Base-by-base conservation (phyloP, 2,113 vertebrate genomes). In the Phyllostomus hastatus region DNA sequence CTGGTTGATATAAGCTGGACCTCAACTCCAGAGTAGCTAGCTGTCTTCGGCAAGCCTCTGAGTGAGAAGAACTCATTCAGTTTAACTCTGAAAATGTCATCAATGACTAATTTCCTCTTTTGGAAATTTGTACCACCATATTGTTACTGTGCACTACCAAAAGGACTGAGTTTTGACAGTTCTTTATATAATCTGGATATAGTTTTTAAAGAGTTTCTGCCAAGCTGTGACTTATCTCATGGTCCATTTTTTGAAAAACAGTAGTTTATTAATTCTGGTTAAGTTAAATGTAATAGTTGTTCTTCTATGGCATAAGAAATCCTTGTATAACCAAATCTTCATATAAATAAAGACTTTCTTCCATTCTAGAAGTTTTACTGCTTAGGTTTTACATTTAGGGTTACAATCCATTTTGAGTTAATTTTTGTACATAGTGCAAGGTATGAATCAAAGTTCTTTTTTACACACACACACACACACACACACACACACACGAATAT, bases 11-110 rank as follows among this genome's bases (percentile, higher is more conserved):
- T 98, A 95, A 99, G 98, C 8, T 98, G 97, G 90, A 99, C 98
- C 97, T 99, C 98, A 97, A 98, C 98, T 11, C 98, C 98, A 3
- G 98, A 99, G 97, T 98, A 98, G 0, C 98, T 98, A 98, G 0
- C 98, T 98, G 96, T 98, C 98, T 97, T 99, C 98, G 0, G 98
- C 98, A 26, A 99, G 98, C 93, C 98, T 98, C 4, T 98, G 98
- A n/a, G 98, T 99, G 97, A 99, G 97, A 99, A 99, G 97, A 99
- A 99, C 98, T 99, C 98, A 52, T 99, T 99, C 97, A 99, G 97
- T 97, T 99, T 98, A 64, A 97, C 98, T 98, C 98, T 99, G 98
- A 99, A 99, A 97, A 99, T 98, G 84, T 98, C 99, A 70, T 99
- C 98, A 80, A 98, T 97, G 38, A 99, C 98, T 38, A 95, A 98